Conservation (phyloP, 2,113 vertebrate genomes). For the Malurus cyaneus region DNA sequence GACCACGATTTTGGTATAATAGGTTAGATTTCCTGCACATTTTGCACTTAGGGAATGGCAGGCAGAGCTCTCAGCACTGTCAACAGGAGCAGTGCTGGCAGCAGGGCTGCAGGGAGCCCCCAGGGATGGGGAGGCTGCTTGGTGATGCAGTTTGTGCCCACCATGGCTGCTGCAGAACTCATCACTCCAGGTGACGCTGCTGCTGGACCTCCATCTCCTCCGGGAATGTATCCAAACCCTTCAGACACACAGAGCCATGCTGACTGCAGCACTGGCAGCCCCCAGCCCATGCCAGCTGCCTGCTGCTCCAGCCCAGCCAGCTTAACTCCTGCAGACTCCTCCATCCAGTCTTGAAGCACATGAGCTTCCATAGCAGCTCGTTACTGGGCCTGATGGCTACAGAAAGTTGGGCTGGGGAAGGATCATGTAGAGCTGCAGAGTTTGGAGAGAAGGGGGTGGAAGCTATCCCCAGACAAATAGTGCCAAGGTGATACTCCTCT, state of each 20-base stretch:
- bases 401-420: background rate
- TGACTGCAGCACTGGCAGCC: background rate
- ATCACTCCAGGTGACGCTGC: background rate
- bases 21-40: constrained; percentile 54
- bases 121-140: background rate
- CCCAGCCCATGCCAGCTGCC: background rate
- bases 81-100: background rate
- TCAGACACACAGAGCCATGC: rapidly evolving
- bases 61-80: background rate
- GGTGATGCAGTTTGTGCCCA: background rate
- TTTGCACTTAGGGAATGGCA: constrained; percentile 31
- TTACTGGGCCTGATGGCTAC: background rate
- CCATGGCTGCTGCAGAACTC: background rate
- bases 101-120: background rate
- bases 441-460: background rate
- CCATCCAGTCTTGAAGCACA: rapidly evolving
- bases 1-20: constrained; percentile 60
- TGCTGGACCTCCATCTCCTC: background rate
- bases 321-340: background rate
- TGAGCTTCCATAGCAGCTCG: background rate
- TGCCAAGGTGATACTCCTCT: background rate
- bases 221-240: rapidly evolving
- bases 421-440: background rate
- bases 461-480: background rate
- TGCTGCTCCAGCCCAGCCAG: background rate